Evolutionary conservation across 2,113 vertebrate species (phyloP).

Genomic region (Stigmatopora argus): DNA sequence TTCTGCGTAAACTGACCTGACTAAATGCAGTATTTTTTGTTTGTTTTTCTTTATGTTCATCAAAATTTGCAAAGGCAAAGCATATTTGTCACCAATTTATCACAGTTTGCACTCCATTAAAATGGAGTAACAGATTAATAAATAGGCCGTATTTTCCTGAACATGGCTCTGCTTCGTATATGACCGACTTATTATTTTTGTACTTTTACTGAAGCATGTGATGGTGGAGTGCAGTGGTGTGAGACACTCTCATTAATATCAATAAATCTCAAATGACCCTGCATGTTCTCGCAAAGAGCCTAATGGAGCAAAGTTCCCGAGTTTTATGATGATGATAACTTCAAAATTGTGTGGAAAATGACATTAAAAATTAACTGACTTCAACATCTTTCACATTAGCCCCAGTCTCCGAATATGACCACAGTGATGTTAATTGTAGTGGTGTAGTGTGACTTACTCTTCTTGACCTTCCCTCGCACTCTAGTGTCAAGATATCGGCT

Average conservation of each 20-base stretch:
- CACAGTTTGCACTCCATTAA: too few species aligned
- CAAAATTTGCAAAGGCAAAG: too few species aligned
- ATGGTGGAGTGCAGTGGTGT: too few species aligned
- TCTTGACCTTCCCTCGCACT: conserved; percentile 42
- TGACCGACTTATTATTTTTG: not conserved
- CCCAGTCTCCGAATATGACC: conserved; percentile 55
- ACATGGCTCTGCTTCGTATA: not conserved
- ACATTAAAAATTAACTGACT: conserved; percentile 59
- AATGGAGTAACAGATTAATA: too few species aligned
- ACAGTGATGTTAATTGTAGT: conserved; percentile 48
- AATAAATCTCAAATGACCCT: conserved; percentile 37
- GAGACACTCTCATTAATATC: conserved; percentile 13
- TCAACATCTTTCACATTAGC: conserved; percentile 62
- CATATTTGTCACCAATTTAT: too few species aligned
- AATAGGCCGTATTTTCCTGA: too few species aligned
- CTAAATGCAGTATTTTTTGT: too few species aligned
- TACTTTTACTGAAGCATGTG: not conserved
- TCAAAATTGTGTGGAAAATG: conserved; percentile 54
- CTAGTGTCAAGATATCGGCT: conserved; percentile 39
- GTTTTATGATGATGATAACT: conserved; percentile 53
- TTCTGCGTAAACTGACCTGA: too few species aligned
- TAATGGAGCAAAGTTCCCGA: conserved; percentile 57
- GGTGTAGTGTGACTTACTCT: conserved; percentile 34
- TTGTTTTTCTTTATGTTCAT: too few species aligned
- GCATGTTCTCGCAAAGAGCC: conserved; percentile 41